A percentile compares a stretch with the other conserved stretches of the same genome.
These are phyloP conservation scores for Pachyramphus minor DNA, from an alignment of 2,113 vertebrate species.

Conservation along the genomic window DNA sequence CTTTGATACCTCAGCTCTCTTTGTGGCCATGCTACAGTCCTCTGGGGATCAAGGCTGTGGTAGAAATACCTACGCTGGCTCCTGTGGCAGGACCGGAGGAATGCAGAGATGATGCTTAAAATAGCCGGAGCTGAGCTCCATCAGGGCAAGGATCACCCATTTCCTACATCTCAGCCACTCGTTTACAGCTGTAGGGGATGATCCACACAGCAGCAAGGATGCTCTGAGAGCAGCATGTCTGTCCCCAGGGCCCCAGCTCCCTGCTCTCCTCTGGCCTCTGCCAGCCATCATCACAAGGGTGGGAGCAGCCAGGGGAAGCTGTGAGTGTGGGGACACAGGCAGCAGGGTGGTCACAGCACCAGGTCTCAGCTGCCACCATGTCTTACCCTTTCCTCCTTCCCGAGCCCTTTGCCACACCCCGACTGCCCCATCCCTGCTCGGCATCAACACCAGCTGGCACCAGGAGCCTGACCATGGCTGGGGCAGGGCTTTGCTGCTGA, in stretches of 20 bases:
- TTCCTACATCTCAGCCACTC: neutral
- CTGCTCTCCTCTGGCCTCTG: neutral
- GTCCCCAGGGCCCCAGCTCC: neutral
- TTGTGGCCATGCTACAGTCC: neutral
- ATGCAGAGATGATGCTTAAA: neutral
- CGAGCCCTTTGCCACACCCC: fast-evolving
- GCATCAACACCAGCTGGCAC: neutral
- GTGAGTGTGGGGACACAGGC: neutral
- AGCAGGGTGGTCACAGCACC: neutral
- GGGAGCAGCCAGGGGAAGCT: neutral
- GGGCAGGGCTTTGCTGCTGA: neutral
- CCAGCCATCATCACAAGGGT: neutral
- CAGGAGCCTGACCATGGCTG: neutral
- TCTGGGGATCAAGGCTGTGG: neutral
- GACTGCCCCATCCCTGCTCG: neutral
- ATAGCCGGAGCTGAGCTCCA: neutral
- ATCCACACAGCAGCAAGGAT: neutral
- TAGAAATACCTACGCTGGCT: neutral
- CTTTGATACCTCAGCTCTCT: neutral
- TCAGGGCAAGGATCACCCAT: fast-evolving
- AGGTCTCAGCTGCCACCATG: neutral
- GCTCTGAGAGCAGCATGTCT: neutral
- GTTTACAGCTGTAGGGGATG: neutral
- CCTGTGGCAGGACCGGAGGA: neutral
- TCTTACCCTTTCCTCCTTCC: neutral